Percentiles rank a stretch among this genome's conserved stretches.
phyloP scores from a whole-genome alignment of 2,888 invertebrate genomes.

The Antheraea assamensis region DNA sequence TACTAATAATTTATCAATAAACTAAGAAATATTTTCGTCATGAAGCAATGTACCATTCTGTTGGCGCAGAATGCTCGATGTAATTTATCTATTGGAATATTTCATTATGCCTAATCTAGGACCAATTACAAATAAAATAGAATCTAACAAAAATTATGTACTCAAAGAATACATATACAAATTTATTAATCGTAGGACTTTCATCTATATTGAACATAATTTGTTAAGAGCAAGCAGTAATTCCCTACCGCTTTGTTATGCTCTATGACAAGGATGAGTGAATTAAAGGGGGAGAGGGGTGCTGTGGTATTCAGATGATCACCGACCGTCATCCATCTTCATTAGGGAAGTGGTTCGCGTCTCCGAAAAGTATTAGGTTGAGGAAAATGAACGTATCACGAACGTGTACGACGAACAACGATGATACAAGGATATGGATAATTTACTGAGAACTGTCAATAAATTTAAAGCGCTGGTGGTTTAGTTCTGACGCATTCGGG shows the following conservation, averaged over 20 bases:
- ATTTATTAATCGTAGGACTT: neutral
- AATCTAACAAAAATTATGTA: neutral
- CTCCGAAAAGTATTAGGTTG: constrained; percentile 13
- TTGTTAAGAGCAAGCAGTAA: constrained; percentile 7
- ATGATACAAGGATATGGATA: constrained; percentile 6
- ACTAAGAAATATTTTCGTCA: neutral
- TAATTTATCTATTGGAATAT: neutral
- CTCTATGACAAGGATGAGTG: constrained; percentile 14
- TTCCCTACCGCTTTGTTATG: constrained; percentile 3
- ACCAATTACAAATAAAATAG: neutral
- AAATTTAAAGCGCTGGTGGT: neutral
- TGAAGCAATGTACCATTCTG: neutral
- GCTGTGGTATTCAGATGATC: constrained; percentile 30
- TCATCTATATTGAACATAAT: neutral
- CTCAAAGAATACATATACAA: neutral
- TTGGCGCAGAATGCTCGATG: neutral
- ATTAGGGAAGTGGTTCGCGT: constrained; percentile 27
- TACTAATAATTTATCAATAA: neutral
- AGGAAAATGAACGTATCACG: constrained; percentile 4
- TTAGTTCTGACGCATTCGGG: neutral
- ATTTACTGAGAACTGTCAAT: neutral
- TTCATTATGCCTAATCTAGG: too few relatives aligned
- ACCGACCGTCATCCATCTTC: constrained; percentile 36
- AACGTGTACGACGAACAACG: neutral
- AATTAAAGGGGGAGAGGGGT: constrained; percentile 16